These are phyloP conservation scores for Malurus alboscapulatus DNA, from an alignment of 2,113 vertebrate species.

Conservation along the genomic window DNA sequence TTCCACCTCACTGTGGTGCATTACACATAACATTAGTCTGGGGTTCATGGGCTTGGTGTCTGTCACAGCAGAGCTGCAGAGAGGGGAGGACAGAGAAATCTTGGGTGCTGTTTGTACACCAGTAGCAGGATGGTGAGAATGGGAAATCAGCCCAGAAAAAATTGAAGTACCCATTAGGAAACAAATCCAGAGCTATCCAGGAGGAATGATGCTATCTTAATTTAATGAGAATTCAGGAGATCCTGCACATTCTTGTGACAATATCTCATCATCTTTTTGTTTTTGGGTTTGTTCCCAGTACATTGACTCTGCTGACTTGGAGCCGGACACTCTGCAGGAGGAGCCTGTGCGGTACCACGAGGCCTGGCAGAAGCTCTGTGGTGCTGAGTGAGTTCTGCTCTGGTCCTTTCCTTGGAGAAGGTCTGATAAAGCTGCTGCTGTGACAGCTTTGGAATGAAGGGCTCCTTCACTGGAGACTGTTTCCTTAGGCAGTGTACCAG, in stretches of 20 bases:
- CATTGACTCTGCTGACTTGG: conserved; percentile 91
- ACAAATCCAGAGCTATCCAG: neutral
- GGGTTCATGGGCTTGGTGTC: rapidly evolving
- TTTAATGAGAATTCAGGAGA: neutral
- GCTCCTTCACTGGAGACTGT: neutral
- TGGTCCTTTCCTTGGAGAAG: neutral
- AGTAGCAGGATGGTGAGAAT: neutral
- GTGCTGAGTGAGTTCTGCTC: conserved; percentile 83
- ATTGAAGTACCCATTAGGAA: neutral
- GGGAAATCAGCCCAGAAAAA: neutral
- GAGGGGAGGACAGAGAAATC: neutral
- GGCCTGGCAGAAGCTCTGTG: conserved; percentile 96
- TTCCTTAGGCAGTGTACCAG: neutral
- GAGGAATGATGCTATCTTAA: neutral
- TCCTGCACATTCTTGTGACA: neutral
- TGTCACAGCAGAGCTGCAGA: neutral
- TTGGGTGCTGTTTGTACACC: neutral
- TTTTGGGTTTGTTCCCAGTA: conserved; percentile 75
- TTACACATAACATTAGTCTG: neutral
- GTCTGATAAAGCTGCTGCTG: neutral
- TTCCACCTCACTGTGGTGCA: neutral
- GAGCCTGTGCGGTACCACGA: conserved; percentile 95
- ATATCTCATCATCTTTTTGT: neutral
- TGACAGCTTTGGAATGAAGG: neutral
- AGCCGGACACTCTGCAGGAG: conserved; percentile 83